Evolutionary conservation across 53 echinoderm and acorn worm genomes (phyloP).

Genomic region (Zoroaster sp.): DNA sequence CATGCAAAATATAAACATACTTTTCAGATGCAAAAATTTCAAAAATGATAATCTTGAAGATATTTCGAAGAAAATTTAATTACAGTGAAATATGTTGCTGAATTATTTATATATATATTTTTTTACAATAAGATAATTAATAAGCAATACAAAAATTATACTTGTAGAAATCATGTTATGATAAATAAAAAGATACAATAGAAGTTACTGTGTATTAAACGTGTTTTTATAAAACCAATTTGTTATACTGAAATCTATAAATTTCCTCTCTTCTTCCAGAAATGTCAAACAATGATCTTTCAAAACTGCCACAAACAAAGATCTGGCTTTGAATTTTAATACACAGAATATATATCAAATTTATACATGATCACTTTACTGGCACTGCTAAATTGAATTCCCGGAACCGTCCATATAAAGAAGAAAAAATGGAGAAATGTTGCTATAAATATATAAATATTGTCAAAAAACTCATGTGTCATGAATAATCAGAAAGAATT

Average conservation of each 20-base stretch:
- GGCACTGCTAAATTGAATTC: not conserved
- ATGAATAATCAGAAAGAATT: not conserved
- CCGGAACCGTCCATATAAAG: not conserved
- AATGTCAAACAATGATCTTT: not conserved
- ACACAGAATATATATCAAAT: not conserved
- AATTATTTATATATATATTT: not conserved
- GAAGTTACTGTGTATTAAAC: too few species aligned
- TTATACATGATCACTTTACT: not conserved
- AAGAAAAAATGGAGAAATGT: not conserved
- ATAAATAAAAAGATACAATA: too few species aligned
- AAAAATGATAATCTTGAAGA: not conserved
- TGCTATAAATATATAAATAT: slow-evolving; percentile 22
- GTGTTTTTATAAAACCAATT: not conserved
- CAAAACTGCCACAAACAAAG: not conserved
- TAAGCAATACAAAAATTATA: not conserved
- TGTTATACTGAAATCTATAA: not conserved
- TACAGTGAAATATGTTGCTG: not conserved
- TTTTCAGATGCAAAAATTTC: not conserved
- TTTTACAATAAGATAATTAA: not conserved
- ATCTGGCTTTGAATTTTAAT: not conserved
- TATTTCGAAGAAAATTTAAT: not conserved
- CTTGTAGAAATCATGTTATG: not conserved
- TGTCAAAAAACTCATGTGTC: too few species aligned
- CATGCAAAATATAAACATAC: slow-evolving; percentile 21
- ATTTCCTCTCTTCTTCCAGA: not conserved